These are phyloP conservation scores for Darevskia nairensis DNA, from an alignment of 2,797 vertebrate genomes.

Conservation along the genomic window DNA sequence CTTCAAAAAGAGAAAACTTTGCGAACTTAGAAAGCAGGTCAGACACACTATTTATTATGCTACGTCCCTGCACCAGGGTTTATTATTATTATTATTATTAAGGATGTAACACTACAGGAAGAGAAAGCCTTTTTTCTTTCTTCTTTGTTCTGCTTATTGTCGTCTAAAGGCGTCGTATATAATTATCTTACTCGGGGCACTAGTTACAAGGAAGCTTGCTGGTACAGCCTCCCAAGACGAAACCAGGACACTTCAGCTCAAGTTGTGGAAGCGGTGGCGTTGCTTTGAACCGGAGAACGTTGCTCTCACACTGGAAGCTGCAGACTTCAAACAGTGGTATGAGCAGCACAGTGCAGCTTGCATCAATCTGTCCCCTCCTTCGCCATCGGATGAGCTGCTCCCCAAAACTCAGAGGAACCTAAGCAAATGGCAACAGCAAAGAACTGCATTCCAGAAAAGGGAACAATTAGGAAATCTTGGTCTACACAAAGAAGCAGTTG, in stretches of 20 bases:
- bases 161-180: conserved; percentile 48
- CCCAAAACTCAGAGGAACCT: background rate
- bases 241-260: conserved; percentile 5
- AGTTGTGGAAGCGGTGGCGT: conserved; percentile 14
- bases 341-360: background rate
- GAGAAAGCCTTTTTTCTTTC: conserved; percentile 26
- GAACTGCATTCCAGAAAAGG: background rate
- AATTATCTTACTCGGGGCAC: conserved; percentile 54
- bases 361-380: too few relatives aligned
- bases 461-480: too few relatives aligned
- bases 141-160: background rate
- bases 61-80: conserved; percentile 56
- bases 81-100: conserved; percentile 66
- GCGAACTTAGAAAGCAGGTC: conserved; percentile 37
- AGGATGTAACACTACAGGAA: conserved; percentile 67
- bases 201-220: conserved; percentile 50
- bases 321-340: too few relatives aligned
- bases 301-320: background rate
- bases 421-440: background rate
- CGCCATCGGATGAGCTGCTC: background rate
- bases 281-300: conserved; percentile 26
- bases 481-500: too few relatives aligned
- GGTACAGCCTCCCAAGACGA: conserved; percentile 54
- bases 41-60: conserved; percentile 76
- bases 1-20: conserved; percentile 14